Base-by-base conservation (phyloP, 1,140 invertebrate genomes). In the Plutomurus gul region DNA sequence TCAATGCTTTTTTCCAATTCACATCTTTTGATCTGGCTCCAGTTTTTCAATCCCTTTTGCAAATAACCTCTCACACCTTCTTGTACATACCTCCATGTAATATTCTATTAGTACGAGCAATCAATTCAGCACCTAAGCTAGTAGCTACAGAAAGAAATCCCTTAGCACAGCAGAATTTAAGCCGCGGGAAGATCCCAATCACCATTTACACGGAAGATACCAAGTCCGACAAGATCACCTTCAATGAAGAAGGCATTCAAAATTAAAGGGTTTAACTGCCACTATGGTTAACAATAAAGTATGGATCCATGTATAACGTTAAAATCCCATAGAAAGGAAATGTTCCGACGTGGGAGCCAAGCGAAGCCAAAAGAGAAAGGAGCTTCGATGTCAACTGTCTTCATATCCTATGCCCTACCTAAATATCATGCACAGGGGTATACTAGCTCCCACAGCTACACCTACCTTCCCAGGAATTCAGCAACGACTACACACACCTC, bases 11-110 rank as follows among this genome's bases (percentile, higher is more conserved):
- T 18, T n/a, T 56, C 18, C 27, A 51, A 76, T 60, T 60, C 74
- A 76, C 33, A 49, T 47, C 27, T 76, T 76, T 65, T 65, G 49
- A 76, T 76, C 51, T 76, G 56, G 56, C 40, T 76, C 51, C 25
- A 27, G 33, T 60, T 30, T 27, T 60, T 30, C n/a, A n/a, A n/a
- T 33, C 51, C 27, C 25, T 60, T 30, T 30, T 22, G 51, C 27
- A 16, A 30, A 30, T 60, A 18, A 60, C 25, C 51, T 30, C 13
- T 65, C 18, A 65, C 27, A 33, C 36, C 11, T 33, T 65, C n/a
- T n/a, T n/a, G n/a, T n/a, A n/a, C n/a, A n/a, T n/a, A n/a, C n/a
- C n/a, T n/a, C n/a, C n/a, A n/a, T n/a, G n/a, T n/a, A n/a, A n/a
- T n/a, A n/a, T 65, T 30, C 56, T 65, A 65, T 65, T 65, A 65